Evolutionary conservation across 2,113 vertebrate genomes (phyloP).

Genomic region (Desmodus rotundus): DNA sequence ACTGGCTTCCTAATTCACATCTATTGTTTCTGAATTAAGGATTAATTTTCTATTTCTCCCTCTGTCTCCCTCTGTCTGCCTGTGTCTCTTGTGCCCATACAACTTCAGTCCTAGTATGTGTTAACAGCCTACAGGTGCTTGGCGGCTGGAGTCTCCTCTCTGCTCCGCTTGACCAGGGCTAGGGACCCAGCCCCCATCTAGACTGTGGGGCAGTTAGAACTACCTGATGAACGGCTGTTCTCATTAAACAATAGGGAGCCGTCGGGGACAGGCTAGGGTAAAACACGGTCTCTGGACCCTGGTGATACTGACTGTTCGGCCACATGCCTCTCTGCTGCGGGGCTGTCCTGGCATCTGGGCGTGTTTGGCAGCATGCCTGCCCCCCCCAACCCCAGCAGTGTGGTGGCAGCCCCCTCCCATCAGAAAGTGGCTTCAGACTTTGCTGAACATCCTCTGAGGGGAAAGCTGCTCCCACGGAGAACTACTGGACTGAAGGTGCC

Average conservation of each 20-base stretch:
- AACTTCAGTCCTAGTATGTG: neutral
- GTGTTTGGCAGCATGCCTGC: too few species aligned
- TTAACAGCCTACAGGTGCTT: neutral
- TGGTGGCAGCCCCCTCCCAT: rapidly evolving
- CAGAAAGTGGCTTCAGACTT: too few species aligned
- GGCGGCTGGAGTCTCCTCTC: neutral
- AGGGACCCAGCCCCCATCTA: neutral
- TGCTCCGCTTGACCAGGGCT: neutral
- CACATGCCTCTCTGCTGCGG: neutral
- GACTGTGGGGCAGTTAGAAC: neutral
- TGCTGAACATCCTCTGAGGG: neutral
- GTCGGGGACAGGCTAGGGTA: neutral
- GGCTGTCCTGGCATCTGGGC: rapidly evolving
- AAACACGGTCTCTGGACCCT: neutral
- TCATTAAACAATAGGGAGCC: neutral
- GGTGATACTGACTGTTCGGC: neutral
- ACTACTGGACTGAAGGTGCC: neutral
- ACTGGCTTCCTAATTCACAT: neutral
- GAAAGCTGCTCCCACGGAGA: neutral
- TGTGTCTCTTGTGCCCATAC: neutral
- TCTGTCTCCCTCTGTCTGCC: neutral
- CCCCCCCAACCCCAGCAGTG: too few species aligned
- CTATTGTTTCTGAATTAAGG: neutral
- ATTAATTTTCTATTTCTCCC: neutral
- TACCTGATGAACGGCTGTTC: neutral